Percentiles rank a stretch among this genome's conserved stretches.
These are phyloP conservation scores for Serripes groenlandicus DNA, from an alignment of 2,888 invertebrate species.

Conservation along the genomic window DNA sequence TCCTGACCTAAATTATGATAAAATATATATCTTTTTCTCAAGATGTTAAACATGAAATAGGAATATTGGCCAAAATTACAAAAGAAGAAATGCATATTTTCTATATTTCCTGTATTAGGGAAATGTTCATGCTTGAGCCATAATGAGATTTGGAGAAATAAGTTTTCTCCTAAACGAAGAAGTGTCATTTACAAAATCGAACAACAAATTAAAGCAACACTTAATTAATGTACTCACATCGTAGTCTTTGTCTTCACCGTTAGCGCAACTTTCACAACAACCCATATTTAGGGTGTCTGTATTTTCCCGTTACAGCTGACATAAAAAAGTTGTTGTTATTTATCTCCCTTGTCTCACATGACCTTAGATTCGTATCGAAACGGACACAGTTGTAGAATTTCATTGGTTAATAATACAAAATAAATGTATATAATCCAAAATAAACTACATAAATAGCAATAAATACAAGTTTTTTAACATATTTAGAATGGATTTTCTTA, in stretches of 20 bases:
- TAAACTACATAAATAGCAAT: not conserved
- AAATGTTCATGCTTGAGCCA: too few species aligned
- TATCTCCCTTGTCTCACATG: slow-evolving; percentile 51
- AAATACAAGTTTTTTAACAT: not conserved
- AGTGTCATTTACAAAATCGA: too few species aligned
- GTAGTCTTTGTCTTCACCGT: slow-evolving; percentile 10
- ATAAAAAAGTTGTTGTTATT: slow-evolving; percentile 48
- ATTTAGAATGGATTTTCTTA: not conserved
- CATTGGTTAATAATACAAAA: not conserved
- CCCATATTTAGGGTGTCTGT: slow-evolving; percentile 45
- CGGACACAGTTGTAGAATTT: slow-evolving; percentile 14
- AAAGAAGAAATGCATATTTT: too few species aligned
- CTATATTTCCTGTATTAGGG: too few species aligned
- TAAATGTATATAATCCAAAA: not conserved
- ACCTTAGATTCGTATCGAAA: slow-evolving; percentile 20
- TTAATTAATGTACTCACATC: slow-evolving; percentile 31
- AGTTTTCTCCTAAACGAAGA: too few species aligned
- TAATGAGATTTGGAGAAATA: too few species aligned
- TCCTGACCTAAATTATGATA: too few species aligned
- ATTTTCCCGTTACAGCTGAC: slow-evolving; percentile 7
- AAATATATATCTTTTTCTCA: too few species aligned
- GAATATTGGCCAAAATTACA: too few species aligned
- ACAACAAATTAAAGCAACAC: too few species aligned
- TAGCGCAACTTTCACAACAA: slow-evolving; percentile 65
- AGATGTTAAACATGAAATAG: too few species aligned